Evolutionary conservation across 2,888 invertebrate genomes (phyloP).

Genomic region (Cistogaster globosa): DNA sequence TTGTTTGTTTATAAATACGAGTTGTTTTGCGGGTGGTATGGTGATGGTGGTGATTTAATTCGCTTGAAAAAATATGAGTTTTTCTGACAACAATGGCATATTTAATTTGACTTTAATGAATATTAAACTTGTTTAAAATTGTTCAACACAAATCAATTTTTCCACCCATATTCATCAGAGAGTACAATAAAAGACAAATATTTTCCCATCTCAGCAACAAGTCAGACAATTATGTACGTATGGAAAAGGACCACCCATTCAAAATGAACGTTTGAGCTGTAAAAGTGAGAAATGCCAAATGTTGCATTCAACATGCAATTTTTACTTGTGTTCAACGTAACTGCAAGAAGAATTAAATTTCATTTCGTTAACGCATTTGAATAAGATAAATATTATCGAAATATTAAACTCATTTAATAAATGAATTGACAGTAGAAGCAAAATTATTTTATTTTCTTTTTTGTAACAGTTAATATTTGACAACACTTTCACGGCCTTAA

Average conservation of each 20-base stretch:
- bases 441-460: slow-evolving; percentile 18
- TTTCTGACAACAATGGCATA: slow-evolving; percentile 70
- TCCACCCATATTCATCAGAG: slow-evolving; percentile 60
- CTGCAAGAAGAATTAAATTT: slow-evolving; percentile 57
- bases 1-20: slow-evolving; percentile 8
- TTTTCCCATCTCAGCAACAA: slow-evolving; percentile 41
- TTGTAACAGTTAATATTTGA: slow-evolving; percentile 62
- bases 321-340: neutral
- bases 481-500: slow-evolving; percentile 81
- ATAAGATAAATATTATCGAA: no score
- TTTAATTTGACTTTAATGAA: slow-evolving; percentile 81
- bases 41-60: neutral
- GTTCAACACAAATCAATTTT: slow-evolving; percentile 68
- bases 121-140: slow-evolving; percentile 78
- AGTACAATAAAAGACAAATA: neutral
- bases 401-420: slow-evolving; percentile 57
- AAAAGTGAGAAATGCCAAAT: slow-evolving; percentile 70
- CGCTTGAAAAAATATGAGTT: slow-evolving; percentile 22
- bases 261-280: neutral
- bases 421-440: slow-evolving; percentile 29
- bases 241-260: slow-evolving; percentile 54
- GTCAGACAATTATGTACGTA: slow-evolving; percentile 49
- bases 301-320: slow-evolving; percentile 61
- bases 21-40: neutral
- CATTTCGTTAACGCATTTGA: no score